Evolutionary conservation across 1,140 invertebrate genomes (phyloP), one percentile per base, ranked within the genome.

Genomic region (Aphelinus atriplicis): DNA sequence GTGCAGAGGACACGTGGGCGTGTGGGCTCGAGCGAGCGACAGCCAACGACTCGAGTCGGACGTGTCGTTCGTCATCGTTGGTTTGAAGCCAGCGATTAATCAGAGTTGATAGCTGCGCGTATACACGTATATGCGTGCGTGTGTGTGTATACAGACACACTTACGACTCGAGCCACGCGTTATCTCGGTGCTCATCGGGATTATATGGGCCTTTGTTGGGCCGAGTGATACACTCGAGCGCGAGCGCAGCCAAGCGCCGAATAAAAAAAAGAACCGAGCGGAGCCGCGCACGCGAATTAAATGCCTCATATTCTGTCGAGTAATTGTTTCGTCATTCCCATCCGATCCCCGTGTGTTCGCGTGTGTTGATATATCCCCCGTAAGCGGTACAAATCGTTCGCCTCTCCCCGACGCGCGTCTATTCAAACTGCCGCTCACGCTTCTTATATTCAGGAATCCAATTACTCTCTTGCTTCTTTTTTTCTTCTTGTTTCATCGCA

Each of bases 61-160:
- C 67, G 73, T 70, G 73, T 75, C 73, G 73, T 75, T 75, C 73
- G 73, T 75, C 73, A 75, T 75, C 66, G 73, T 70, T 64, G 60
- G 61, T 53, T 75, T 65, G 61, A 75, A 70, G 67, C 73, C 26
- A 26, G 67, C 67, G 73, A 75, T 75, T 75, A 75, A 75, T 75
- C 73, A 75, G 73, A 64, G 46, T 70, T 70, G 73, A 75, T 75
- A 70, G 73, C 64, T 61, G 58, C 58, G 65, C 46, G 53, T 57
- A 65, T 65, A 62, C 67, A 50, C 46, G 50, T 9, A 53, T 53
- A 53, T 53, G 9, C 9, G 9, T 53, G 9, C 51, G 51, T 53
- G 9, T 53, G 51, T 53, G 51, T 53, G 9, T 53, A 53, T 9
- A 53, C 9, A 9, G 4, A 53, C 51, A 53, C 51, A 9, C 51